Percentiles rank a stretch among this genome's conserved stretches.
Conservation (phyloP, 2,888 invertebrate species). For the Drepanosiphum platanoidis region DNA sequence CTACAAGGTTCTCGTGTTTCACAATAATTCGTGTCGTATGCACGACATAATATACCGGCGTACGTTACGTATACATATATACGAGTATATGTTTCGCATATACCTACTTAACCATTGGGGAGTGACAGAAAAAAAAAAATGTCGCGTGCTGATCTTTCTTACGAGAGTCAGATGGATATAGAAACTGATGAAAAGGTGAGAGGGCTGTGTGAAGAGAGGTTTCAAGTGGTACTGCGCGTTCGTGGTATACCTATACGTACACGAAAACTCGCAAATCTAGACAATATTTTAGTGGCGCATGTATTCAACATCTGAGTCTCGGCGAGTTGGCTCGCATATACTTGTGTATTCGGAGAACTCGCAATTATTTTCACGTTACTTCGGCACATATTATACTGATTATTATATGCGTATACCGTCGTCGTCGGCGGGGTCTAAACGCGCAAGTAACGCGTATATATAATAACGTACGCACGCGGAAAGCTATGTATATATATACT, state of each 20-base stretch:
- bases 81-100: neutral
- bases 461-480: constrained; percentile 6
- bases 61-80: neutral
- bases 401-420: neutral
- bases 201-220: neutral
- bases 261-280: neutral
- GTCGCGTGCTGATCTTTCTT: neutral
- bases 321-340: neutral
- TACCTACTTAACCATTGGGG: neutral
- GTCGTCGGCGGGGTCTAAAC: neutral
- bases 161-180: neutral
- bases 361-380: constrained; percentile 34
- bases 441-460: neutral
- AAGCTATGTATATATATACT: neutral
- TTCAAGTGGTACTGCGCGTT: neutral
- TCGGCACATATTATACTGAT: neutral
- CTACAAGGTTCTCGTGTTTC: constrained; percentile 31
- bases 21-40: neutral
- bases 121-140: neutral
- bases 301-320: neutral
- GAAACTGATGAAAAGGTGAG: neutral
- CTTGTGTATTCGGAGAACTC: neutral
- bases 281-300: neutral
- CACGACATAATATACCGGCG: neutral
- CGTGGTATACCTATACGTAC: neutral